Percentiles rank a stretch among this genome's conserved stretches.
phyloP scores from a whole-genome alignment of 2,888 invertebrate genomes.

The Drosophila bunnanda region DNA sequence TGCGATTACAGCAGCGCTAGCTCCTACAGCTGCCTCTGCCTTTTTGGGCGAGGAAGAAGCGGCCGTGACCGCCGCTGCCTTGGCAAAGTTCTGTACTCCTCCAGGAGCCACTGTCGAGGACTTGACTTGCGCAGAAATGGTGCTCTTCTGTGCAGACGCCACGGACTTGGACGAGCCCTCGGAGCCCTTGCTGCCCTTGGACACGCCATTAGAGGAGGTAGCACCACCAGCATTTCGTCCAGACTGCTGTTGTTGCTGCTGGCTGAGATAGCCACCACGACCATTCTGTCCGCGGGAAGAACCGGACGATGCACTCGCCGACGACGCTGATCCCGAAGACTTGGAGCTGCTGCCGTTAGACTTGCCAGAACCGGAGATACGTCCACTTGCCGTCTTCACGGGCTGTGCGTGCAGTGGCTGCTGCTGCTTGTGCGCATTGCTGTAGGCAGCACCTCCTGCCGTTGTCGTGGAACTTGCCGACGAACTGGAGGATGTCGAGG shows the following conservation, averaged over 20 bases:
- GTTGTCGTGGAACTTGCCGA: constrained; percentile 65
- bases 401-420: constrained; percentile 18
- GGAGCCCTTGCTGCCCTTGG: constrained; percentile 44
- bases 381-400: constrained; percentile 33
- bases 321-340: constrained; percentile 14
- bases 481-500: constrained; percentile 73
- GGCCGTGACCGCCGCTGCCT: constrained; percentile 85
- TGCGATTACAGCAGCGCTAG: background rate
- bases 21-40: constrained; percentile 44
- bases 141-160: constrained; percentile 30
- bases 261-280: constrained; percentile 23
- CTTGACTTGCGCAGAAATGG: constrained; percentile 30
- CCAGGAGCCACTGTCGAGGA: constrained; percentile 29
- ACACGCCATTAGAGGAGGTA: constrained; percentile 48
- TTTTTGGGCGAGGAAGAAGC: constrained; percentile 73
- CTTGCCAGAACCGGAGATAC: constrained; percentile 20
- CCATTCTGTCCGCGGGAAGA: constrained; percentile 30
- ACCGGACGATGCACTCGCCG: constrained; percentile 25
- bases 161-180: constrained; percentile 49
- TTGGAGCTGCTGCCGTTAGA: constrained; percentile 47
- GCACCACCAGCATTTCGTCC: constrained; percentile 43
- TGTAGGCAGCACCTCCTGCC: constrained; percentile 58
- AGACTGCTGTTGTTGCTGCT: constrained; percentile 23
- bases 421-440: constrained; percentile 55
- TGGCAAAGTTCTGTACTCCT: constrained; percentile 81